Evolutionary conservation across 2,797 vertebrate species (phyloP).

Genomic region (Pseudocheirus occidentalis): DNA sequence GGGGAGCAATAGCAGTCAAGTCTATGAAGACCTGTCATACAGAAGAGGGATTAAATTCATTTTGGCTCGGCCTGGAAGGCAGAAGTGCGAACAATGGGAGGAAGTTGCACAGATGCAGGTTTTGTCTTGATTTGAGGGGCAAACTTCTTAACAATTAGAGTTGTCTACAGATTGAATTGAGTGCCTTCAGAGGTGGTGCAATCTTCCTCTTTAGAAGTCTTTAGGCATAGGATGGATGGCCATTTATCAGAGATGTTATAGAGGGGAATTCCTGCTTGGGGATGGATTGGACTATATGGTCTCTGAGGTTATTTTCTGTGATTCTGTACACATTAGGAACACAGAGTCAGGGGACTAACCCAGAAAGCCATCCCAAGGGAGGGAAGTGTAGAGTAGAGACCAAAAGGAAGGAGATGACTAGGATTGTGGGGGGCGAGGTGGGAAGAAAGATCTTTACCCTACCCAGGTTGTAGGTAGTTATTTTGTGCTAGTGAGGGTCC

Average conservation of each 20-base stretch:
- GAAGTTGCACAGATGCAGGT: neutral
- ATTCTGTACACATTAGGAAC: neutral
- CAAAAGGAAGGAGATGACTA: neutral
- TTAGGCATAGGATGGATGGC: neutral
- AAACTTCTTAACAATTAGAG: neutral
- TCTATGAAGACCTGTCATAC: neutral
- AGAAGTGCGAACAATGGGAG: neutral
- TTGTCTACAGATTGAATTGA: neutral
- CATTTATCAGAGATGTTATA: neutral
- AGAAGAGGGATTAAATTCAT: neutral
- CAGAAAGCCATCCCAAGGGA: neutral
- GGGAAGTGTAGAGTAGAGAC: neutral
- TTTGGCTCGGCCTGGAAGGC: neutral
- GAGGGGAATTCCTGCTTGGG: neutral
- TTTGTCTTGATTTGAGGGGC: neutral
- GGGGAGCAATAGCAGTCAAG: neutral
- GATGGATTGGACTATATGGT: neutral
- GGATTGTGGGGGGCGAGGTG: neutral
- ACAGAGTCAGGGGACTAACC: fast-evolving
- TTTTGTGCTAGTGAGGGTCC: neutral
- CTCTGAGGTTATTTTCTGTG: neutral
- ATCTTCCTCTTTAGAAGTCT: neutral
- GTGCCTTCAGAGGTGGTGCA: neutral
- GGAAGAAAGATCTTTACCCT: neutral
- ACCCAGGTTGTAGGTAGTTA: neutral